These are phyloP conservation scores for Acronicta leporina DNA, from an alignment of 2,888 invertebrate species.

Conservation along the genomic window DNA sequence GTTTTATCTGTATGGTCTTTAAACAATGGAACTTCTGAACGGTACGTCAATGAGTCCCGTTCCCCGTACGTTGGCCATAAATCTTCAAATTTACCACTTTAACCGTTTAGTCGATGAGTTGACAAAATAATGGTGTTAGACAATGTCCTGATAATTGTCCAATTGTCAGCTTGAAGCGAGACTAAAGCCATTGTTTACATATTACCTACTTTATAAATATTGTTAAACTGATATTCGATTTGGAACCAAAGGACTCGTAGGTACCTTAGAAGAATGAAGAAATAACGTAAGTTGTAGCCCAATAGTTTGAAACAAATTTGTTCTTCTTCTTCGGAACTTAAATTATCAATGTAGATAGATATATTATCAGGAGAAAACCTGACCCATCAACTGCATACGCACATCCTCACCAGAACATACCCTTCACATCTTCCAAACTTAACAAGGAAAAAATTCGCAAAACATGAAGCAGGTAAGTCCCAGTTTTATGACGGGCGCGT, in stretches of 20 bases:
- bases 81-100: constrained; percentile 77
- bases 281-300: background rate
- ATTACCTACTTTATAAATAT: constrained; percentile 32
- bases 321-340: too few species aligned
- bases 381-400: background rate
- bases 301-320: too few species aligned
- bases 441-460: constrained; percentile 67
- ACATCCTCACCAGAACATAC: constrained; percentile 13
- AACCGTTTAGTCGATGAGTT: constrained; percentile 73
- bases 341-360: too few species aligned
- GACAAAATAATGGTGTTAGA: constrained; percentile 78
- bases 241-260: background rate
- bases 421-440: constrained; percentile 5
- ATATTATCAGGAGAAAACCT: too few species aligned
- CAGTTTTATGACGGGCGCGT: constrained; percentile 59
- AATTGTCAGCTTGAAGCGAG: constrained; percentile 67
- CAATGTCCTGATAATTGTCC: constrained; percentile 72
- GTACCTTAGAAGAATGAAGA: background rate
- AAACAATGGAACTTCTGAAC: constrained; percentile 56
- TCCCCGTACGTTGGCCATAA: constrained; percentile 66
- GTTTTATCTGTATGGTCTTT: constrained; percentile 14
- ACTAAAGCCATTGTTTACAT: constrained; percentile 59
- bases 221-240: constrained; percentile 4
- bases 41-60: constrained; percentile 61
- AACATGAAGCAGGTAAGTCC: constrained; percentile 69